These are phyloP conservation scores for Xiphydria camelus DNA, from an alignment of 2,888 invertebrate genomes.

Conservation along the genomic window DNA sequence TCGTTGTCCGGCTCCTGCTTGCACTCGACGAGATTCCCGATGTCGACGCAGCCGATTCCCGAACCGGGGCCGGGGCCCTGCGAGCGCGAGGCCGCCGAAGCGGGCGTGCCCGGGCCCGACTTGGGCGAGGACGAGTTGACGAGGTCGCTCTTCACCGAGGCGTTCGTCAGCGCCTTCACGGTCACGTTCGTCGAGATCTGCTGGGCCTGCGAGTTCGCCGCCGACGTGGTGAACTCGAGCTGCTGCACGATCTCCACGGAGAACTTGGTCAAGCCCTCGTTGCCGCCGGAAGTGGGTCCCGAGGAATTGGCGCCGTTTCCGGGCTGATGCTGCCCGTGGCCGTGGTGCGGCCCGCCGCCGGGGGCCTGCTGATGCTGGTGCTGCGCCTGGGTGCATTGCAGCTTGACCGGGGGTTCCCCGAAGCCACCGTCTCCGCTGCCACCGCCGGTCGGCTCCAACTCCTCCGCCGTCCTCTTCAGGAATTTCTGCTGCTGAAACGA, in stretches of 20 bases:
- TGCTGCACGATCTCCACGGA: conserved; percentile 93
- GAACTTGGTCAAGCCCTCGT: conserved; percentile 69
- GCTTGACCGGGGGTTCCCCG: conserved; percentile 78
- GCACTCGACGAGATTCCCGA: conserved; percentile 76
- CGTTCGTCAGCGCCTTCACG: conserved; percentile 78
- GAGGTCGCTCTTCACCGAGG: conserved; percentile 67
- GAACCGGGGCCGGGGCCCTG: conserved; percentile 37
- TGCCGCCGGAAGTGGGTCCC: conserved; percentile 41
- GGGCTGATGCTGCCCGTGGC: conserved; percentile 44
- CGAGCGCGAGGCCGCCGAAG: conserved; percentile 34
- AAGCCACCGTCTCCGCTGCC: conserved; percentile 58
- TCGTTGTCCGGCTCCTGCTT: conserved; percentile 84
- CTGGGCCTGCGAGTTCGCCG: conserved; percentile 84
- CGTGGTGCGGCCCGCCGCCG: conserved; percentile 46
- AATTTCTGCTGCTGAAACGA: conserved; percentile 81
- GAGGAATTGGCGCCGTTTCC: conserved; percentile 42
- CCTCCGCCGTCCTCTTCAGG: conserved; percentile 73
- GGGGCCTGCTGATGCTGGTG: conserved; percentile 53
- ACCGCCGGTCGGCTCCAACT: conserved; percentile 62
- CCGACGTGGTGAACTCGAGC: conserved; percentile 85
- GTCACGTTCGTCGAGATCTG: conserved; percentile 92
- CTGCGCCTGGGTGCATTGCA: conserved; percentile 65
- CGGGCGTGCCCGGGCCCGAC: conserved; percentile 58
- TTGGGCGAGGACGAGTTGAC: conserved; percentile 58
- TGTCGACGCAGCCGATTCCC: conserved; percentile 59